These are phyloP conservation scores for Augochlorella aurata DNA, from an alignment of 2,888 invertebrate species.

Conservation along the genomic window DNA sequence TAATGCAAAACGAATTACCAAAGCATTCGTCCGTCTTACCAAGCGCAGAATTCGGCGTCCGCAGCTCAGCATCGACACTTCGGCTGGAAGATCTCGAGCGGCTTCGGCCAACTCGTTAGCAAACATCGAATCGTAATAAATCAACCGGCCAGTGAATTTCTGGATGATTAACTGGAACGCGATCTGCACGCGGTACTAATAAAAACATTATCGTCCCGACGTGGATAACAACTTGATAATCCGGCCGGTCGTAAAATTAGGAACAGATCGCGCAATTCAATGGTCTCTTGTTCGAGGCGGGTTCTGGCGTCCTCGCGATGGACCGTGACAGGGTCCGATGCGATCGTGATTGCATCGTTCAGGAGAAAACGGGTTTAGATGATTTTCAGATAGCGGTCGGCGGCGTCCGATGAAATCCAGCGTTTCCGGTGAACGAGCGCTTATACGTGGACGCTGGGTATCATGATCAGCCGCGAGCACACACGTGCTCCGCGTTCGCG, in stretches of 20 bases:
- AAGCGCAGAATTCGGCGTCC: neutral
- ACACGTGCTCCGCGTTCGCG: constrained; percentile 38
- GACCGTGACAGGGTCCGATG: constrained; percentile 3
- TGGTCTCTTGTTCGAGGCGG: constrained; percentile 4
- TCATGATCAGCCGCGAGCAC: constrained; percentile 39
- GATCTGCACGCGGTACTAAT: neutral
- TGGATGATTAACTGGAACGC: neutral
- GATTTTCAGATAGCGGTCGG: constrained; percentile 45
- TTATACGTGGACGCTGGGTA: constrained; percentile 8
- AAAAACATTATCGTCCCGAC: constrained; percentile 1
- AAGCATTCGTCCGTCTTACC: neutral
- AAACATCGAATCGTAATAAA: neutral
- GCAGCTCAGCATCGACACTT: neutral
- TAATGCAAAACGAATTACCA: neutral
- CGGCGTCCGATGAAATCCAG: constrained; percentile 33
- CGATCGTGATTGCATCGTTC: constrained; percentile 29
- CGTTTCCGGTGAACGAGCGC: constrained; percentile 41
- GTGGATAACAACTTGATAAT: constrained; percentile 8
- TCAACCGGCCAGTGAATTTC: neutral
- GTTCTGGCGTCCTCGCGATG: neutral
- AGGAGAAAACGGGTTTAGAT: constrained; percentile 18
- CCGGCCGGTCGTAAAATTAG: constrained; percentile 5
- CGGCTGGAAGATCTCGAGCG: neutral
- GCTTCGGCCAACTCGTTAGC: neutral
- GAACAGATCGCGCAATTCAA: constrained; percentile 10